Percentiles rank a stretch among this genome's conserved stretches.
Conservation (phyloP, 2,113 vertebrate species). For the Naja naja region DNA sequence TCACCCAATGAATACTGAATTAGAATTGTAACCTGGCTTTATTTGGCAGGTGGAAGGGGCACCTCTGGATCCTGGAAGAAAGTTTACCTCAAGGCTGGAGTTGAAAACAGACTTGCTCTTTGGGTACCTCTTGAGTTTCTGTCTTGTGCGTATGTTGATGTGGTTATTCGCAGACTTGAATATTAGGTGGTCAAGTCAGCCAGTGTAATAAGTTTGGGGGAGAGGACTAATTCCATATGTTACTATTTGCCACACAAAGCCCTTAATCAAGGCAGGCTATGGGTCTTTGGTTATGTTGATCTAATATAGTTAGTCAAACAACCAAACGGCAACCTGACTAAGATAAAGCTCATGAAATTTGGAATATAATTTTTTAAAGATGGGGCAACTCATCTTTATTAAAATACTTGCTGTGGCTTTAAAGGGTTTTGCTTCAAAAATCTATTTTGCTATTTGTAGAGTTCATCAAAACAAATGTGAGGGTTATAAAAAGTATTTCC, state of each 20-base stretch:
- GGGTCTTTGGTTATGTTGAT: background rate
- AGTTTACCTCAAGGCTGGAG: conserved; percentile 19
- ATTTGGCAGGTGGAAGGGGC: conserved; percentile 32
- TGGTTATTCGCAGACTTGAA: background rate
- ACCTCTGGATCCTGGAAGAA: conserved; percentile 19
- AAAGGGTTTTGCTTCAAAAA: background rate
- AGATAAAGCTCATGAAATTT: background rate
- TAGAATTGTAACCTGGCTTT: conserved; percentile 29
- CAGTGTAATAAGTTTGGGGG: background rate
- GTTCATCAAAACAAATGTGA: background rate
- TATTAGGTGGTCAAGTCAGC: background rate
- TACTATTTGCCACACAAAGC: background rate
- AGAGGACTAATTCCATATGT: background rate
- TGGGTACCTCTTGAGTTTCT: conserved; percentile 11
- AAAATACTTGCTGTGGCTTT: background rate
- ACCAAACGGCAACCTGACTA: background rate
- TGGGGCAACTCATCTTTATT: background rate
- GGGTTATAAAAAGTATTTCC: background rate
- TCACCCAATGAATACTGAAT: background rate
- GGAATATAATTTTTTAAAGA: background rate
- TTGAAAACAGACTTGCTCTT: conserved; percentile 24
- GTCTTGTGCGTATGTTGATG: conserved; percentile 15
- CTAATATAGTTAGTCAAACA: background rate
- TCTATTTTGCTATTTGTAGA: background rate
- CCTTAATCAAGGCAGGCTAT: background rate